Evolutionary conservation across 53 echinoderm and acorn worm genomes (phyloP).

Genomic region (Apostichopus leukothele): DNA sequence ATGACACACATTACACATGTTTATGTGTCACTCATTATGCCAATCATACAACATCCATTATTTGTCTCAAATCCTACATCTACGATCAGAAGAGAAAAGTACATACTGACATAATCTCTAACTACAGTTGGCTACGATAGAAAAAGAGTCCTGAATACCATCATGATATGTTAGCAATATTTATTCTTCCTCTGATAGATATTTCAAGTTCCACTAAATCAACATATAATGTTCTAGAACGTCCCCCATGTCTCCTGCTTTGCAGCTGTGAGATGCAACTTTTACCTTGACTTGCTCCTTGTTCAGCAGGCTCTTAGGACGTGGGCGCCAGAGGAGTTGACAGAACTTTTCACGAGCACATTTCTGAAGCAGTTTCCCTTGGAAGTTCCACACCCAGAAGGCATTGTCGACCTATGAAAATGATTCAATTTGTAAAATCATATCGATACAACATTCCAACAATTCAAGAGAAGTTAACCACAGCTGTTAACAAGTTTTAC

Average conservation of each 20-base stretch:
- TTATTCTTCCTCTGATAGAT: no score
- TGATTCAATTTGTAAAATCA: background rate
- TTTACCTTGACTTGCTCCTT: conserved; percentile 86
- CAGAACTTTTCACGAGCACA: conserved; percentile 89
- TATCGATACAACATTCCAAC: background rate
- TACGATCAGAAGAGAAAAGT: background rate
- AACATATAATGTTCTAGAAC: no score
- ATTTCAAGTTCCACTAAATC: no score
- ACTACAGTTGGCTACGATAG: background rate
- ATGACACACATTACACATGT: no score
- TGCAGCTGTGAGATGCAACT: no score
- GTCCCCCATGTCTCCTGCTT: no score
- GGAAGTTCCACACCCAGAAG: conserved; percentile 99
- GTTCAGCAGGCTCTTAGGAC: conserved; percentile 64
- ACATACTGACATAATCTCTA: background rate
- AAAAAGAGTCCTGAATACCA: no score
- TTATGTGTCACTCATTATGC: no score
- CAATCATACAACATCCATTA: no score
- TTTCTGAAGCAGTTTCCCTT: conserved; percentile 91
- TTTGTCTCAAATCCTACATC: no score
- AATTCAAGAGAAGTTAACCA: background rate
- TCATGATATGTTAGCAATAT: no score
- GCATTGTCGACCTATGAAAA: conserved; percentile 89
- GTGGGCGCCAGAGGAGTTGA: conserved; percentile 93
- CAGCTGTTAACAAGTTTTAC: no score